Conservation (phyloP, 2,113 vertebrate species). For the Phoenicopterus ruber region DNA sequence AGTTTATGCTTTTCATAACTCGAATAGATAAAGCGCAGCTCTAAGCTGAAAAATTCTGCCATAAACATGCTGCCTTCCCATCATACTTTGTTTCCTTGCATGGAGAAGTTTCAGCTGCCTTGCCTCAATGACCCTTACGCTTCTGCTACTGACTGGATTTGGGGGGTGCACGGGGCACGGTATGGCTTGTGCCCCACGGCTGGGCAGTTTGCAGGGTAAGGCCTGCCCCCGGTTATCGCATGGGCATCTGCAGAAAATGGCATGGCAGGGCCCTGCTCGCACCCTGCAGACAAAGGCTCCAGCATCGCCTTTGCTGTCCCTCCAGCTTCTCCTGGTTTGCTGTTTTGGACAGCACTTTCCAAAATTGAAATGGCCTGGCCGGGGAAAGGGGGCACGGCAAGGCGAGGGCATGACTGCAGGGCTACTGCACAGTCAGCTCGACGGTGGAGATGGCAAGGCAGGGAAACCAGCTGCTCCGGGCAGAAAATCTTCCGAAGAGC, state of each 20-base stretch:
- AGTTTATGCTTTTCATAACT: background rate
- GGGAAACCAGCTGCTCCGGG: background rate
- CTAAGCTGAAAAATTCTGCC: background rate
- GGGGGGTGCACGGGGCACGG: accelerated
- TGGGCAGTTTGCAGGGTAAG: background rate
- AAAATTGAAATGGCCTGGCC: background rate
- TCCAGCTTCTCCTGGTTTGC: background rate
- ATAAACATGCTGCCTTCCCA: background rate
- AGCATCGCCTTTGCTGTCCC: background rate
- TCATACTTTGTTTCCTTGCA: background rate
- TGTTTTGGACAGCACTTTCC: background rate
- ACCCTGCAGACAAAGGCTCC: background rate
- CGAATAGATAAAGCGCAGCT: background rate
- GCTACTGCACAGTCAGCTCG: background rate
- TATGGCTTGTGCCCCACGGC: accelerated
- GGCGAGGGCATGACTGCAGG: background rate
- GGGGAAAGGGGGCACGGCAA: background rate
- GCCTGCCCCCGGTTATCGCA: background rate
- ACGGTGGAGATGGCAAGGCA: background rate
- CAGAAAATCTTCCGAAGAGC: background rate
- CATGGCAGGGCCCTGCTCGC: background rate
- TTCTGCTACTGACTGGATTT: background rate
- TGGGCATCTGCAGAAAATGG: background rate
- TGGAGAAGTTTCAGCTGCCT: background rate
- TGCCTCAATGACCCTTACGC: background rate